Evolutionary conservation across 2,888 invertebrate genomes (phyloP), one percentile per base, ranked within the genome.

Genomic region (Poecilobothrus nobilitatus): DNA sequence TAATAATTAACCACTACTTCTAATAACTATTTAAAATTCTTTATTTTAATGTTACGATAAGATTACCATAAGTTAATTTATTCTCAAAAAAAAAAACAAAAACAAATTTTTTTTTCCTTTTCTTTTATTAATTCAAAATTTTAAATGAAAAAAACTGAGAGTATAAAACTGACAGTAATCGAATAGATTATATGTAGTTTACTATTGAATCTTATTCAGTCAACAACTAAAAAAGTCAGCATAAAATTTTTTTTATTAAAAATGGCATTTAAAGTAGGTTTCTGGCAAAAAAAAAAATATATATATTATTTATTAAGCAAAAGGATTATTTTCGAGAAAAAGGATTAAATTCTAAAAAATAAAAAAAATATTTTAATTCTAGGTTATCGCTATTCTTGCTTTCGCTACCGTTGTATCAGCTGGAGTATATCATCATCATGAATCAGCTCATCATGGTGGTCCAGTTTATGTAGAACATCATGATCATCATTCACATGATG

Each of bases 401-500:
- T 20, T 65, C 33, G 10, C 20, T 3, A 34, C 65, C 18, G 9
- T 65, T 34, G n/a, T 53, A 53, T 53, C 53, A 53, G 53, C 53
- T 53, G 53, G 53, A 4, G 53, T 53, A 22, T 65, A 65, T 65
- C 27, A 27, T 27, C 65, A 65, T 65, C 65, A 65, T 37, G 65
- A 65, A 65, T 34, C 65, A 65, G 53, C 15, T 15, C 65, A 65
- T 65, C 63, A 63, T 63, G n/a, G 20, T 44, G 68, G 69, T 15
- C 67, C 68, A 44, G 61, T 68, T 3, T 20, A 37, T 20, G n/a
- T n/a, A 34, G 34, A 9, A 65, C 65, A 15, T 15, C 34, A 12
- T 18, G 15, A 6, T 18, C 18, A 53, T 27, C 63, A 63, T 63
- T 27, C 66, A 3, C 70, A 71, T 62, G 70, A 80, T 20, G 81